Conservation (phyloP, 2,113 vertebrate species). For the Mustelus asterias region DNA sequence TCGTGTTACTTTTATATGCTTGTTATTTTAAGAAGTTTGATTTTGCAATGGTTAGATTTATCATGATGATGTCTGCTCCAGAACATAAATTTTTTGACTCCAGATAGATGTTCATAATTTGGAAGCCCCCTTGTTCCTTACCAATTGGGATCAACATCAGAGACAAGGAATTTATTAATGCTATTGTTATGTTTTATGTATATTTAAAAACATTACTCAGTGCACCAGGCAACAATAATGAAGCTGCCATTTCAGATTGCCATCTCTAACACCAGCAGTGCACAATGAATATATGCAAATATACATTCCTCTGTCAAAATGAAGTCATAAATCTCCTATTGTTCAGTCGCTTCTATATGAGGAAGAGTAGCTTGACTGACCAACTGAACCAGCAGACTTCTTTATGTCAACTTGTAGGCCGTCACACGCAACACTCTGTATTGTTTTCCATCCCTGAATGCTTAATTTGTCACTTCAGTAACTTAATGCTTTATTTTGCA, state of each 20-base stretch:
- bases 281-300: neutral
- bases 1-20: neutral
- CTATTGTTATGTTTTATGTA: neutral
- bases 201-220: neutral
- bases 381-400: neutral
- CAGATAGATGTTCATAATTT: neutral
- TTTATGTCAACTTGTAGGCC: neutral
- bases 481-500: neutral
- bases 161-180: neutral
- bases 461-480: slow-evolving; percentile 21
- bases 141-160: neutral
- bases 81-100: neutral
- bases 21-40: neutral
- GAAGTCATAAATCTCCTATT: neutral
- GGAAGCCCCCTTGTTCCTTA: neutral
- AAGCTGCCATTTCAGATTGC: neutral
- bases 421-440: neutral
- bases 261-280: neutral
- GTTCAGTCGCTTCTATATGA: neutral
- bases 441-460: neutral
- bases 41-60: neutral
- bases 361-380: neutral
- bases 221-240: neutral
- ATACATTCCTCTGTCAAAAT: neutral
- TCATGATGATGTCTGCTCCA: neutral